Evolutionary conservation across 2,888 invertebrate genomes (phyloP), one percentile per base, ranked within the genome.

Genomic region (Eristalinus aeneus): DNA sequence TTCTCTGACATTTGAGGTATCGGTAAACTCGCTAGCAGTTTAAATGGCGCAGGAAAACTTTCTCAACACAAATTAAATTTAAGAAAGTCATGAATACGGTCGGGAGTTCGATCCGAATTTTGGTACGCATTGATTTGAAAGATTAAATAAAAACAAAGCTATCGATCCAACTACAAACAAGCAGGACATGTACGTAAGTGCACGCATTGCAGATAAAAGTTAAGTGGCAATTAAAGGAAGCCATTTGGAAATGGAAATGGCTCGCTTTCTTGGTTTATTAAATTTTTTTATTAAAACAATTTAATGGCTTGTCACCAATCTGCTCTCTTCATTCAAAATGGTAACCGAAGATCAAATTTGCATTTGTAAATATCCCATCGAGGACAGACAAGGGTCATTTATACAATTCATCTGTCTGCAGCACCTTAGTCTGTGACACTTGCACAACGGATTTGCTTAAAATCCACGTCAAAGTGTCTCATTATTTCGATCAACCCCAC

Each of bases 341-440:
- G 16, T 61, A 61, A 76, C 20, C 68, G 60, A 20, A 61, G 27
- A 61, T 16, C 6, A 63, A 63, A 63, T 69, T 77, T 77, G 69
- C 77, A 69, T 77, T 77, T 77, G 63, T 56, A 77, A 77, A 69
- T 77, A 69, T 60, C 23, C 64, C 56, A 71, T 23, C 46, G 32
- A 77, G 54, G 20, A 36, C 27, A 16, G 58, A 58, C 31, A 11
- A 39, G 78, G 56, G 65, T 78, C 72, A 77, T 64, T 36, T 56
- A 22, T 56, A 27, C 31, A 64, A 71, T 56, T 72, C 72, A 60
- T 71, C 72, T 65, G 72, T 65, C 58, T 53, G 39, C n/a, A 31
- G 16, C 16, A 46, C 78, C 36, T 71, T 23, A 9, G 65, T 22
- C 22, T 27, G 22, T 53, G 72, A 46, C 58, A 56, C 34, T 46